Percentiles rank a stretch among this genome's conserved stretches.
These are phyloP conservation scores for Ptilodon capucinus DNA, from an alignment of 2,888 invertebrate species.

Conservation along the genomic window DNA sequence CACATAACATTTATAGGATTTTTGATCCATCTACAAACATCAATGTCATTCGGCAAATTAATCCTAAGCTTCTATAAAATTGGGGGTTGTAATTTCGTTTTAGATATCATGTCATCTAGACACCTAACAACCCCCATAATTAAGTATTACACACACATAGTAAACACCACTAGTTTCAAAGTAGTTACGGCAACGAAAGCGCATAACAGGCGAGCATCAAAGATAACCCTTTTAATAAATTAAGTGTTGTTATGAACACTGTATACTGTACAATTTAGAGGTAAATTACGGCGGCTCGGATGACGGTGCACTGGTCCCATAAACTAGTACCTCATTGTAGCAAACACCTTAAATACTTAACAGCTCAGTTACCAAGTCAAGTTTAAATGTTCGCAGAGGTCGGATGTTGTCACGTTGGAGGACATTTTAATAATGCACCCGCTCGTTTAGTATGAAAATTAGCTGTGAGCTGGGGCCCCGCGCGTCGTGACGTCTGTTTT, in stretches of 20 bases:
- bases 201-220: neutral
- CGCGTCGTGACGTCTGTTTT: slow-evolving; percentile 55
- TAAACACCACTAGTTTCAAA: neutral
- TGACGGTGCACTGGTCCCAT: slow-evolving; percentile 33
- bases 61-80: too few relatives aligned
- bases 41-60: too few relatives aligned
- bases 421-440: slow-evolving; percentile 79
- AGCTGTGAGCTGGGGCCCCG: slow-evolving; percentile 60
- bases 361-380: slow-evolving; percentile 58
- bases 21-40: too few relatives aligned
- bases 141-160: neutral
- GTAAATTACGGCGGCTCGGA: slow-evolving; percentile 19
- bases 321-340: slow-evolving; percentile 52
- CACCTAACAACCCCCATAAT: too few relatives aligned
- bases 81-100: too few relatives aligned
- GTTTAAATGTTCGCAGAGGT: slow-evolving; percentile 64
- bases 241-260: neutral
- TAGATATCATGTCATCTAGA: too few relatives aligned
- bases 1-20: too few relatives aligned
- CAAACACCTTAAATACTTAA: slow-evolving; percentile 66
- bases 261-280: slow-evolving; percentile 22
- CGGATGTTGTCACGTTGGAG: slow-evolving; percentile 69
- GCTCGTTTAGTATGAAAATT: slow-evolving; percentile 82
- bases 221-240: neutral
- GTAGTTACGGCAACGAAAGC: neutral